Percentiles rank a stretch among this genome's conserved stretches.
Evolutionary conservation across 2,888 invertebrate species (phyloP).

Genomic region (Rugalucina vietnamica): DNA sequence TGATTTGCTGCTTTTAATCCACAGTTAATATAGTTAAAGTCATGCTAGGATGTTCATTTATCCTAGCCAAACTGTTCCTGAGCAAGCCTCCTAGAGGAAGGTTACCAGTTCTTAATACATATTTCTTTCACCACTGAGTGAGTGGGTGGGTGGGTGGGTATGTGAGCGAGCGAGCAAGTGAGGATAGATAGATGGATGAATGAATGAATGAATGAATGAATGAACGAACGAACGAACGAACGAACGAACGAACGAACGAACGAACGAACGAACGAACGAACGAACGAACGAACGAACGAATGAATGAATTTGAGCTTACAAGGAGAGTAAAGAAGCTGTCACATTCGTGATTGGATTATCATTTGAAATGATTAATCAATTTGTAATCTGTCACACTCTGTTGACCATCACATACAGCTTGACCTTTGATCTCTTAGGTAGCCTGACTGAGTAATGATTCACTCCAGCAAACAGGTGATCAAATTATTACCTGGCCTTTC

Average conservation of each 20-base stretch:
- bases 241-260: slow-evolving; percentile 15
- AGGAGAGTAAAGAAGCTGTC: not conserved
- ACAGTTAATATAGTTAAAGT: no score
- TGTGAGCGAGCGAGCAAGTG: no score
- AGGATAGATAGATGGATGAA: no score
- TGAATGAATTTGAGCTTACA: not conserved
- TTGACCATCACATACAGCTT: not conserved
- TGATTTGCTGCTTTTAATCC: no score
- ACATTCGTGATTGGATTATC: not conserved
- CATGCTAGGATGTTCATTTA: no score
- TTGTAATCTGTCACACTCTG: not conserved
- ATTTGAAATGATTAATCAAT: not conserved
- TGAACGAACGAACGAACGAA: slow-evolving; percentile 14
- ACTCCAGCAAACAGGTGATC: no score
- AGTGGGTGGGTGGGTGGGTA: no score
- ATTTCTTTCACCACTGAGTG: no score
- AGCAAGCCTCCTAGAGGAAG: no score
- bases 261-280: slow-evolving; percentile 15
- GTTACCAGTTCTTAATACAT: no score
- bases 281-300: slow-evolving; percentile 13
- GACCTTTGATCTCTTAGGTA: not conserved
- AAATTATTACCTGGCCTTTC: not conserved
- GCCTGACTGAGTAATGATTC: not conserved
- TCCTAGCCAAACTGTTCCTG: no score
- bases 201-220: not conserved